These are phyloP conservation scores for Actinia tenebrosa DNA, from an alignment of 64 coral and sea anemone species.

Conservation along the genomic window DNA sequence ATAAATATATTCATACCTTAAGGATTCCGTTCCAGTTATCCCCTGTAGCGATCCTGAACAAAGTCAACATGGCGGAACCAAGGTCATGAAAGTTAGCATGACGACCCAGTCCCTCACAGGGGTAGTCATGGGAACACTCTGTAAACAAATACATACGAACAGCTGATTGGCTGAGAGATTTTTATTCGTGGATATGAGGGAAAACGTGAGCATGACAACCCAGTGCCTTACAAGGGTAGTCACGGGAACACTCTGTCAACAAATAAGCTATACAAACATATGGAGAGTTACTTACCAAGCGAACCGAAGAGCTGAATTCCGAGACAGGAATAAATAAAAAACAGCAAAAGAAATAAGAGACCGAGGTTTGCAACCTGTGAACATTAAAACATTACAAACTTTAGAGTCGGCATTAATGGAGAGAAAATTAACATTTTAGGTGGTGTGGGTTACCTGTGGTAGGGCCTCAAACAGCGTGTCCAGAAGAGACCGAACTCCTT, in stretches of 20 bases:
- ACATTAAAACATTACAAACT: background rate
- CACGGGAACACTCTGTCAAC: slow-evolving; percentile 53
- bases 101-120: slow-evolving; percentile 65
- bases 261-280: background rate
- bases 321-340: slow-evolving; percentile 96
- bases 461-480: slow-evolving; percentile 85
- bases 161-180: background rate
- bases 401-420: background rate
- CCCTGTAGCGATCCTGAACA: slow-evolving; percentile 91
- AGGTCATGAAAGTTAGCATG: slow-evolving; percentile 88
- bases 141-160: background rate
- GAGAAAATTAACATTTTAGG: background rate
- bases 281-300: slow-evolving; percentile 50
- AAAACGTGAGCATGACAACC: slow-evolving; percentile 57
- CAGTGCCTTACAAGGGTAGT: slow-evolving; percentile 68
- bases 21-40: slow-evolving; percentile 99
- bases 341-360: slow-evolving; percentile 74
- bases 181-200: background rate
- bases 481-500: slow-evolving; percentile 84
- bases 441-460: slow-evolving; percentile 66
- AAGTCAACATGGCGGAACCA: slow-evolving; percentile 84
- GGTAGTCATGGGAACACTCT: slow-evolving; percentile 71
- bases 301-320: slow-evolving; percentile 94
- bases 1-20: slow-evolving; percentile 31
- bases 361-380: slow-evolving; percentile 93